Conservation (phyloP, 2,888 invertebrate genomes). For the Bursaphelenchus okinawaensis region DNA sequence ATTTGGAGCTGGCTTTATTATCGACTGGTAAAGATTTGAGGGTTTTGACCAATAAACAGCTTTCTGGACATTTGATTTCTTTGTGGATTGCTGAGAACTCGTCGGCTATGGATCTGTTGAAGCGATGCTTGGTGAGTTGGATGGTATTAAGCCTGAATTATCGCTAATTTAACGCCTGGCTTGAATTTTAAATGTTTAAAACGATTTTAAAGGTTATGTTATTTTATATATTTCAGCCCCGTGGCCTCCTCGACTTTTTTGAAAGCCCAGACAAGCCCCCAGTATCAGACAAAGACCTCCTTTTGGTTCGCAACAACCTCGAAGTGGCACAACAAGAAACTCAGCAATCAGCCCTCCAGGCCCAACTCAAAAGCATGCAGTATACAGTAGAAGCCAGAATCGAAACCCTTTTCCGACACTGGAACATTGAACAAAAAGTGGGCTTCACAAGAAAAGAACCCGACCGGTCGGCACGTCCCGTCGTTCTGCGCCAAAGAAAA, state of each 20-base stretch:
- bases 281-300: slow-evolving; percentile 62
- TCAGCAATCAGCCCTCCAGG: slow-evolving; percentile 24
- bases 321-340: slow-evolving; percentile 69
- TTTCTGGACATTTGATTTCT: slow-evolving; percentile 86
- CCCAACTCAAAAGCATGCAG: slow-evolving; percentile 34
- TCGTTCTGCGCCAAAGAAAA: slow-evolving; percentile 81
- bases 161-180: too few species aligned
- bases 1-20: slow-evolving; percentile 82
- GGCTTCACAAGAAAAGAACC: slow-evolving; percentile 36
- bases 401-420: slow-evolving; percentile 61
- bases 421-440: slow-evolving; percentile 61
- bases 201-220: too few species aligned
- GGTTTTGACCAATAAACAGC: slow-evolving; percentile 66
- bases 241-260: slow-evolving; percentile 80
- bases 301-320: slow-evolving; percentile 76
- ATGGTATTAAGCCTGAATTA: neutral
- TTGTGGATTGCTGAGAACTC: slow-evolving; percentile 88
- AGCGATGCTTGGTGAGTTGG: slow-evolving; percentile 40
- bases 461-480: slow-evolving; percentile 66
- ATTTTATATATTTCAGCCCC: slow-evolving; percentile 68
- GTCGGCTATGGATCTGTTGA: slow-evolving; percentile 48
- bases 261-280: slow-evolving; percentile 82
- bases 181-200: neutral
- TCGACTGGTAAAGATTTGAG: slow-evolving; percentile 74
- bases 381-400: slow-evolving; percentile 60